These are phyloP conservation scores for Epinotia bilunana DNA, from an alignment of 2,888 invertebrate genomes.

Conservation along the genomic window DNA sequence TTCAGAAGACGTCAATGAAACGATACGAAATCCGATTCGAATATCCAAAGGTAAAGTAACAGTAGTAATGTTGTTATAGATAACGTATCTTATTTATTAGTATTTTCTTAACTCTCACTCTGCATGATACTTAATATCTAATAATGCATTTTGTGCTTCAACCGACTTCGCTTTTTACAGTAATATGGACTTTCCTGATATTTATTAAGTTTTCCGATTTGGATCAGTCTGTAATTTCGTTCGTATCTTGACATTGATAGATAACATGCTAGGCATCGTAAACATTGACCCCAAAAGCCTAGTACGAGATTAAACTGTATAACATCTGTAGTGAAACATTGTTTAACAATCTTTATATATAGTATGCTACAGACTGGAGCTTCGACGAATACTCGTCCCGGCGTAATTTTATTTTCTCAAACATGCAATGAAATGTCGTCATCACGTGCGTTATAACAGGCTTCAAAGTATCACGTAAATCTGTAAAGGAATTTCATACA, in stretches of 20 bases:
- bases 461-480: too few relatives aligned
- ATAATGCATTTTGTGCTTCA: constrained; percentile 58
- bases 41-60: constrained; percentile 28
- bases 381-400: neutral
- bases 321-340: neutral
- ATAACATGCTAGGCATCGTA: neutral
- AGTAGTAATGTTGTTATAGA: constrained; percentile 21
- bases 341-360: neutral
- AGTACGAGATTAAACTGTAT: neutral
- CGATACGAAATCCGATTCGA: constrained; percentile 1
- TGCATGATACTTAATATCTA: constrained; percentile 59
- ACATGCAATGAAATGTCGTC: too few relatives aligned
- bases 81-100: constrained; percentile 41
- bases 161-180: constrained; percentile 53
- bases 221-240: constrained; percentile 52
- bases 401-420: neutral
- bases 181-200: constrained; percentile 29
- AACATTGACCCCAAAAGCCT: neutral
- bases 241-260: constrained; percentile 12
- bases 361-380: neutral
- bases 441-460: too few relatives aligned
- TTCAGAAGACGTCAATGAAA: constrained; percentile 23
- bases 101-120: constrained; percentile 56
- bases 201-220: constrained; percentile 46
- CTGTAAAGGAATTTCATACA: too few relatives aligned